Base-by-base conservation (phyloP, 2,113 vertebrate genomes). In the Nyctibius bracteatus region DNA sequence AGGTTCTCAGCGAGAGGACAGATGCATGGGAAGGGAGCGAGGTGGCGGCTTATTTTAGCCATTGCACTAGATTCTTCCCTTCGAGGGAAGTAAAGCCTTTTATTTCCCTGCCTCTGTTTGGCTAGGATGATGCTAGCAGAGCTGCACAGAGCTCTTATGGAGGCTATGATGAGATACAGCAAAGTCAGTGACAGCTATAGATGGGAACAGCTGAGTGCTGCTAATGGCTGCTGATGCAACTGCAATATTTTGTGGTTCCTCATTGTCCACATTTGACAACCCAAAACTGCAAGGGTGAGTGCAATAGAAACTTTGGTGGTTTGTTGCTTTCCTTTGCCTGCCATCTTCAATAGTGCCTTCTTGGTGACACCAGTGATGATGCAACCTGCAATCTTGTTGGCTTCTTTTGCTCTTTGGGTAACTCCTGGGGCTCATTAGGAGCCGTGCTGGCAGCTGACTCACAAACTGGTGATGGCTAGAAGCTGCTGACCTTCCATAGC, bases 1-100 rank as follows among this genome's bases (percentile, higher is more conserved):
- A 57, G 43, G 44, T 46, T 35, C 43, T 39, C 18, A 9, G 25
- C 33, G 21, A 72, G 16, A 57, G 22, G 28, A 62, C 10, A 23
- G 27, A 58, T 28, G 10, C 0, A 0, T 58, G 62, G 39, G n/a
- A 31, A 27, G 33, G 22, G 30, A 37, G 25, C 1, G 4, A 30
- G 35, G 31, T 59, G 22, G 9, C 0, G 3, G 33, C 41, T 55
- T 43, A 44, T 62, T 81, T 79, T 61, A 61, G 47, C 12, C 3
- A 16, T 78, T 46, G 28, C 41, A 12, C 22, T 59, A 44, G 49
- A 31, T 61, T 39, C 8, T 78, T 6, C 6, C 0, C 0, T 54
- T 71, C 1, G 6, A 65, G n/a, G 25, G n/a, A 78, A 72, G 46
- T 18, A 59, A 71, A 66, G 16, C 17, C 28, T 71, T 52, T 58